These are phyloP conservation scores for Lepidurus couesii DNA, from an alignment of 1,140 invertebrate species.

Conservation along the genomic window DNA sequence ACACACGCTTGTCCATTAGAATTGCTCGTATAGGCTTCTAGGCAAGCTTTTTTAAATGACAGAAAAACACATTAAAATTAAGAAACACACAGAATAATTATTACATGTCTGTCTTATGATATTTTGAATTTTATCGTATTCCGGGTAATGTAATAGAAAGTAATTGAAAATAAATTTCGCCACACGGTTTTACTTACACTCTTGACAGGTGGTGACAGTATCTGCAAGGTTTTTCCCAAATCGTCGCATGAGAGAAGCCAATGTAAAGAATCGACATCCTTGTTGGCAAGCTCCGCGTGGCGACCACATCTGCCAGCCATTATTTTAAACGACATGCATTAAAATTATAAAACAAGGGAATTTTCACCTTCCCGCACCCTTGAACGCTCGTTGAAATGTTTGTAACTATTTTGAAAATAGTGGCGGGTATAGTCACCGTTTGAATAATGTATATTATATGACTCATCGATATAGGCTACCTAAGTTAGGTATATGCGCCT, in stretches of 20 bases:
- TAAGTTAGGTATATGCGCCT: too few relatives aligned
- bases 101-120: background rate
- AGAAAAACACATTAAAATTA: background rate
- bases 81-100: background rate
- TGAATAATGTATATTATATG: too few relatives aligned
- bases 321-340: too few relatives aligned
- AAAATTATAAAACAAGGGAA: too few relatives aligned
- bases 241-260: constrained; percentile 18
- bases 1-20: background rate
- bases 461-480: too few relatives aligned
- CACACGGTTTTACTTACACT: background rate
- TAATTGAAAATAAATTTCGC: too few relatives aligned
- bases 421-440: too few relatives aligned
- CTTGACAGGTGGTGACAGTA: background rate
- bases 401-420: too few relatives aligned
- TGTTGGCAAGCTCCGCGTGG: constrained; percentile 21
- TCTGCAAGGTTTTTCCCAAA: constrained; percentile 14
- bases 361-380: too few relatives aligned
- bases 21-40: background rate
- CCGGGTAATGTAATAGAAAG: background rate
- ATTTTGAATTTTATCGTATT: background rate
- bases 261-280: constrained; percentile 25
- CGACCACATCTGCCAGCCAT: constrained; percentile 23
- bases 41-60: background rate
- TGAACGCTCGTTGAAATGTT: too few relatives aligned